Evolutionary conservation across 2,888 invertebrate genomes (phyloP), one percentile per base, ranked within the genome.

Genomic region (Myopa testacea): DNA sequence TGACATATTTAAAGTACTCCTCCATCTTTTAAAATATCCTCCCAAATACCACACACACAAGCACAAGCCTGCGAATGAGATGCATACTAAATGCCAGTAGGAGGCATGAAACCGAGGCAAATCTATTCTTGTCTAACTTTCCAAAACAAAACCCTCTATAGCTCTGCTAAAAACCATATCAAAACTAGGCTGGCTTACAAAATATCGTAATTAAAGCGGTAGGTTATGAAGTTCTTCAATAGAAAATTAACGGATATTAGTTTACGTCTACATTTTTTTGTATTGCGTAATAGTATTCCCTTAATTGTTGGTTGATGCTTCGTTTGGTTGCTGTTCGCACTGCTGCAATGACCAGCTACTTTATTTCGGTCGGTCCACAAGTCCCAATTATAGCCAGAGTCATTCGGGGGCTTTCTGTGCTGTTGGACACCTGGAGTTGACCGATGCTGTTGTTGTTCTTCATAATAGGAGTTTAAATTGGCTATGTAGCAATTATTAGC

Each of bases 381-480:
- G 55, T 55, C 16, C 34, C 70, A 70, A 55, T 34, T 37, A 26
- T 37, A 34, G 16, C 4, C 34, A 4, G 65, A 34, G 34, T 63
- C 74, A 75, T 79, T 76, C 55, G 71, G 52, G 77, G 78, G 71
- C 77, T 76, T 80, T 73, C 76, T 77, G 69, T 79, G 79, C 72
- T 72, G 77, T 79, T 79, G 65, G 55, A 81, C 70, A 14, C 14
- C 65, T 74, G 26, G 65, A 77, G 78, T 60, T 81, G 75, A 55
- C 80, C 55, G 75, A 81, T 80, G 80, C 37, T 83, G 72, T 0
- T 84, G 83, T 75, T 84, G 84, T 78, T 87, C 82, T 78, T 86
- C 83, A 75, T 88, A 87, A 74, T 87, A 87, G 16, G 86, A 83
- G 74, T 86, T 87, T 60, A 88, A 81, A 81, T 87, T 87, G 75